Conservation (phyloP, 2,797 vertebrate species). For the Gouania willdenowi region DNA sequence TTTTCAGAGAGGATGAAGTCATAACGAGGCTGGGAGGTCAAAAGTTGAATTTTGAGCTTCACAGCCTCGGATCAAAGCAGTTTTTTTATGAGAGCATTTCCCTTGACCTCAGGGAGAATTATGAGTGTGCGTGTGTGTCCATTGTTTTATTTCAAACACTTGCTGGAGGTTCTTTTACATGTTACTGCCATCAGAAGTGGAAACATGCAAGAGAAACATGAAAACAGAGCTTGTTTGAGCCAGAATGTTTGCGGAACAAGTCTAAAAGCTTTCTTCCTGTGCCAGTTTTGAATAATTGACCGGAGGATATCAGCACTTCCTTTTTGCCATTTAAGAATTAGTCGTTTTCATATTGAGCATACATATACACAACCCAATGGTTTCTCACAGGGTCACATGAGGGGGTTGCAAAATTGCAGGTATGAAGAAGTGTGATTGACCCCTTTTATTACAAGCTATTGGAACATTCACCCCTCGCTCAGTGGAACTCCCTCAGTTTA, state of each 20-base stretch:
- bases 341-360: slow-evolving; percentile 19
- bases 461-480: slow-evolving; percentile 31
- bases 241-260: slow-evolving; percentile 8
- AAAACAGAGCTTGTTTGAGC: slow-evolving; percentile 5
- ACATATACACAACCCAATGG: slow-evolving; percentile 6
- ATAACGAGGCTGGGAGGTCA: slow-evolving; percentile 46
- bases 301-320: slow-evolving; percentile 19
- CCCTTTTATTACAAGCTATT: slow-evolving; percentile 36
- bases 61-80: slow-evolving; percentile 11
- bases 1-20: slow-evolving; percentile 25
- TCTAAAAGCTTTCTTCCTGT: slow-evolving; percentile 10
- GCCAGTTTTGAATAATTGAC: slow-evolving; percentile 25
- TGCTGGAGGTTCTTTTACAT: slow-evolving; percentile 16
- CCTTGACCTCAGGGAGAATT: slow-evolving; percentile 2
- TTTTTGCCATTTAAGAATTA: slow-evolving; percentile 40
- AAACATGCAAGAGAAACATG: not conserved
- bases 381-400: slow-evolving; percentile 24
- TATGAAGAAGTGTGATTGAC: slow-evolving; percentile 27
- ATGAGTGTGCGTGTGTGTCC: not conserved
- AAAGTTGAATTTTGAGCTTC: slow-evolving; percentile 30
- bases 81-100: slow-evolving; percentile 10
- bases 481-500: slow-evolving; percentile 43
- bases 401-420: slow-evolving; percentile 12
- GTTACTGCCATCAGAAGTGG: not conserved
- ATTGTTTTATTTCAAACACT: slow-evolving; percentile 10